These are phyloP conservation scores for Ruditapes philippinarum DNA, from an alignment of 1,140 invertebrate genomes.

Conservation along the genomic window DNA sequence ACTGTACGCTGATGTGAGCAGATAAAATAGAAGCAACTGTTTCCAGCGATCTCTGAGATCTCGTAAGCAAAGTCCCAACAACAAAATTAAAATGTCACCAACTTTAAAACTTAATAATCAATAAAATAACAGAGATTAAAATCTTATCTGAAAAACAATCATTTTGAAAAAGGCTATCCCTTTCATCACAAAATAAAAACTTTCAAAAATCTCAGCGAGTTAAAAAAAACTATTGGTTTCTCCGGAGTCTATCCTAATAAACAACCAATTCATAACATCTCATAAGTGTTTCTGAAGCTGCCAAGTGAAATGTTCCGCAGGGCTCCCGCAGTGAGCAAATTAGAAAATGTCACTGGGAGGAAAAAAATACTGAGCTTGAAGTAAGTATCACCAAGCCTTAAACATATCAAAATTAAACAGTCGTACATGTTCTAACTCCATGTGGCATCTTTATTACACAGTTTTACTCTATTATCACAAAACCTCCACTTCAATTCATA, in stretches of 20 bases:
- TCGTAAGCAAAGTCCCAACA: not conserved
- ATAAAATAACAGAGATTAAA: not conserved
- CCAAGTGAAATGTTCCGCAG: not conserved
- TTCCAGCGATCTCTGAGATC: not conserved
- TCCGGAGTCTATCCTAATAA: not conserved
- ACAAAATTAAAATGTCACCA: slow-evolving; percentile 19
- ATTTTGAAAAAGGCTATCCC: not conserved
- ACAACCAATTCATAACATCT: not conserved
- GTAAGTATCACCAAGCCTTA: not conserved
- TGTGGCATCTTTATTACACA: too few species aligned
- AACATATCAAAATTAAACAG: too few species aligned
- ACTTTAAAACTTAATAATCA: not conserved
- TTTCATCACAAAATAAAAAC: too few species aligned
- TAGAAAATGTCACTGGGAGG: not conserved
- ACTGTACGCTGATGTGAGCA: not conserved
- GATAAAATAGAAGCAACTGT: not conserved
- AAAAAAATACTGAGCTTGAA: too few species aligned
- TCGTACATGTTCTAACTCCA: too few species aligned
- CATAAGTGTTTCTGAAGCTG: not conserved
- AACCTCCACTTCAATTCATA: too few species aligned
- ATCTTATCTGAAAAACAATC: not conserved
- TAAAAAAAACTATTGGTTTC: not conserved
- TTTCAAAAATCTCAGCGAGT: too few species aligned
- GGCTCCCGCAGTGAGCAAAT: slow-evolving; percentile 11
- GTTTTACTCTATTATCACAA: too few species aligned